Base-by-base conservation (phyloP, 1,140 invertebrate species). In the Scaptomyza montana region DNA sequence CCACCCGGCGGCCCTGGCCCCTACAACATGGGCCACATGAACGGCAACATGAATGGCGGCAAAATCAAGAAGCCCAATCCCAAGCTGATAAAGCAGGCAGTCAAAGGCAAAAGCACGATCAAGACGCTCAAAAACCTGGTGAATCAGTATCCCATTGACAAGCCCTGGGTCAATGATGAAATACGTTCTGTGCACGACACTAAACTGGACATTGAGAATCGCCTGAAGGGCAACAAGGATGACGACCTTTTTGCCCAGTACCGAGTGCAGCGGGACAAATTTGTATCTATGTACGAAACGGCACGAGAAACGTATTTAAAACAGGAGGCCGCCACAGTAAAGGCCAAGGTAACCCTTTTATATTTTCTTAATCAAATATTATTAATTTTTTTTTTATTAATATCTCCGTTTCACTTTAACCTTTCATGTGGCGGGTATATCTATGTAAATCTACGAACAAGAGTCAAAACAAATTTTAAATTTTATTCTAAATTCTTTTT, bases 131-230 rank as follows among this genome's bases (percentile, higher is more conserved):
- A 91, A 43, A 89, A 92, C 55, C 67, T 92, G n/a, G 74, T 92
- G 8, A 92, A 92, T 77, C 91, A 92, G 39, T 92, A 92, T 77
- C 90, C 90, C 19, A 78, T 92, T 21, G 90, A 92, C 19, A 92
- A 92, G 69, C 91, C 91, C 2, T 92, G 91, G 90, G 90, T 92
- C 5, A 90, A 77, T 8, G 81, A 90, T 16, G 89, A 92, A 54
- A 90, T 92, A 36, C 87, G 82, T 6, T 69, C 33, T 8, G 81
- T 89, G 8, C 78, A 92, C 51, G 73, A 73, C 2, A 90, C 85
- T 49, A 89, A 92, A 77, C 54, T 85, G 41, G 84, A 92, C 43
- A 92, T 92, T 39, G 89, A 91, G 61, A 92, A 92, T 74, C 78
- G 85, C 10, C 62, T 92, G 5, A 92, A 92, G 63, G 91, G 91